phyloP scores from a whole-genome alignment of 2,888 invertebrate species.

The Penaeus monodon region DNA sequence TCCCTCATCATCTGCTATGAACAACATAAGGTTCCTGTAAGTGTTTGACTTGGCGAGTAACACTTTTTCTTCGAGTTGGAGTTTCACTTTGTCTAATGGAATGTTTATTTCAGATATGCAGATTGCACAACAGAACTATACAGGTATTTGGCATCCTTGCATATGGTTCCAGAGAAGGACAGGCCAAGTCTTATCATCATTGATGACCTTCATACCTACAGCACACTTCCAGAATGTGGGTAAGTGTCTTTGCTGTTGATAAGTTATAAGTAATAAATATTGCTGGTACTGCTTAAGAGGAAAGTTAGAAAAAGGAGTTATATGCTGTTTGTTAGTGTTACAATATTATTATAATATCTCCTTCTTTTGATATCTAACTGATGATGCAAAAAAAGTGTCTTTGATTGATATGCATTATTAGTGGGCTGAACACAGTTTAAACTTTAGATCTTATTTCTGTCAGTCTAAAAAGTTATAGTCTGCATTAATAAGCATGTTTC shows the following conservation, averaged over 20 bases:
- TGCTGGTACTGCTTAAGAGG: neutral
- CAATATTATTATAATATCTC: no score
- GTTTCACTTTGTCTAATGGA: neutral
- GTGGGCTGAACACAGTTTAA: no score
- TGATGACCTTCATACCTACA: conserved; percentile 44
- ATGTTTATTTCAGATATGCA: conserved; percentile 30
- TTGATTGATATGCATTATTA: no score
- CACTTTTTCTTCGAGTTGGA: neutral
- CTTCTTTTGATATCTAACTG: no score
- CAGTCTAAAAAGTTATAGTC: no score
- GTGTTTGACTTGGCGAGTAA: neutral
- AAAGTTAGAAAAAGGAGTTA: neutral
- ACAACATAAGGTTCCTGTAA: conserved; percentile 45
- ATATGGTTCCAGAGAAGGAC: conserved; percentile 34
- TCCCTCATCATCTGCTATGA: conserved; percentile 29
- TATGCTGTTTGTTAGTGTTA: no score
- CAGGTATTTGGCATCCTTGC: conserved; percentile 40
- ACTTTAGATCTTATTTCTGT: no score
- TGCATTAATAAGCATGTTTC: no score
- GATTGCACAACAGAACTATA: conserved; percentile 10
- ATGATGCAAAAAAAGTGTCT: no score
- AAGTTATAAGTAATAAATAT: neutral
- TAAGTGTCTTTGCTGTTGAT: conserved; percentile 1
- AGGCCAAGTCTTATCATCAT: conserved; percentile 48
- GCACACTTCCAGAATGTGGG: conserved; percentile 4